phyloP scores from a whole-genome alignment of 2,888 invertebrate genomes.

The Barypeithes pellucidus region DNA sequence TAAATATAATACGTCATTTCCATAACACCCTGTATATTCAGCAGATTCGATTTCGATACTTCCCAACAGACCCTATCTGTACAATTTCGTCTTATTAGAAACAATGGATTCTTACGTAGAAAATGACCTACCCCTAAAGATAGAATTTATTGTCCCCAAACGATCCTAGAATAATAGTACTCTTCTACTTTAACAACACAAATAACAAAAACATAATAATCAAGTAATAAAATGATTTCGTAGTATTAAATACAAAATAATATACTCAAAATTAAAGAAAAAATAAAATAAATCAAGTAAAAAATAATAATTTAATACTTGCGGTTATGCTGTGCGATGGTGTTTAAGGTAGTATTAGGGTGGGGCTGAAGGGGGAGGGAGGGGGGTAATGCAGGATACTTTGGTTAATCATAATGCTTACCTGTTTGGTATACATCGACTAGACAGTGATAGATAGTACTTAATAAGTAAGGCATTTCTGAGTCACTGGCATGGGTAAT shows the following conservation, averaged over 20 bases:
- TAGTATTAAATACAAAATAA: slow-evolving; percentile 55
- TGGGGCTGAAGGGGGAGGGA: slow-evolving; percentile 54
- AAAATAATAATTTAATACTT: slow-evolving; percentile 62
- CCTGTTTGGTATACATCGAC: slow-evolving; percentile 50
- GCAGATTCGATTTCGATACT: no score
- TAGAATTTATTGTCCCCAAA: slow-evolving; percentile 19
- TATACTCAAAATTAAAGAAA: slow-evolving; percentile 23
- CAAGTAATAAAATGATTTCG: slow-evolving; percentile 55
- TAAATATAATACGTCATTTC: no score
- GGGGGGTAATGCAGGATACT: slow-evolving; percentile 52
- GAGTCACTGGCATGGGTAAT: background rate
- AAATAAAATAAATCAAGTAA: slow-evolving; percentile 57
- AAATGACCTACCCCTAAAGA: no score
- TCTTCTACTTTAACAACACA: slow-evolving; percentile 63
- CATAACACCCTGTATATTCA: no score
- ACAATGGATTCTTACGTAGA: no score
- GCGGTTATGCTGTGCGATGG: slow-evolving; percentile 64
- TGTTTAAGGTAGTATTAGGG: slow-evolving; percentile 55
- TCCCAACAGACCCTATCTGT: no score
- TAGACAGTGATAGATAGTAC: slow-evolving; percentile 48
- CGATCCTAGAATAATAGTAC: slow-evolving; percentile 47
- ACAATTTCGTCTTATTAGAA: no score
- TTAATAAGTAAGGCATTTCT: background rate
- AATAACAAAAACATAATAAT: slow-evolving; percentile 65
- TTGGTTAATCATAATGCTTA: slow-evolving; percentile 58